Base-by-base conservation (phyloP, 2,888 invertebrate genomes). In the Nomada hirtipes region DNA sequence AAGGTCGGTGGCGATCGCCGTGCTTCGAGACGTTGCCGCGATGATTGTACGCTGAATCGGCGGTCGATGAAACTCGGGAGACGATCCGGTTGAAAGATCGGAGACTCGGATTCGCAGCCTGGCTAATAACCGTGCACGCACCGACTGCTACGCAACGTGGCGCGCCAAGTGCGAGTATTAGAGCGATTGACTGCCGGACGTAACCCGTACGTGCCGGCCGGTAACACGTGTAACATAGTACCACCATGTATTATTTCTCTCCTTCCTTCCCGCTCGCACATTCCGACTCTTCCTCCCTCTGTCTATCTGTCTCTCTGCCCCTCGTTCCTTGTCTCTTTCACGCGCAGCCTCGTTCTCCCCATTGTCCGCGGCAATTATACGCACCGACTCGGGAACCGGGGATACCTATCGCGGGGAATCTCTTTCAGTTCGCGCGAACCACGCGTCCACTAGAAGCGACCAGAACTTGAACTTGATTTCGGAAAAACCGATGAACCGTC, bases 131-230 rank as follows among this genome's bases (percentile, higher is more conserved):
- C 85, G 86, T 79, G 84, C 85, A 85, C 86, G 77, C 71, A 70
- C 79, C 67, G 79, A 71, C 76, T 68, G 85, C 70, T 83, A 85
- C 76, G 77, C 85, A 80, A 79, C 82, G 86, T 83, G 89, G 82
- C 87, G 88, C 89, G 89, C 88, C 86, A 87, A 88, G 90, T 87
- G 91, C 91, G 92, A 93, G 93, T 93, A 93, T 93, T 92, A 93
- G 93, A 93, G 93, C 93, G 93, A 93, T 93, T 93, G 93, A 93
- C 93, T 93, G 92, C 92, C 93, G 93, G 93, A 93, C 92, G 93
- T 91, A 92, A 91, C 91, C 91, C 91, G 92, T 92, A 93, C 92
- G 93, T 93, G 92, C 92, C 89, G 91, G 90, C 90, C 91, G 92
- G 93, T 92, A 93, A 93, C 93, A 92, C 92, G 92, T 93, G 93